Percentiles rank a stretch among this genome's conserved stretches.
These are phyloP conservation scores for Seladonia tumulorum DNA, from an alignment of 2,888 invertebrate genomes.

Conservation along the genomic window DNA sequence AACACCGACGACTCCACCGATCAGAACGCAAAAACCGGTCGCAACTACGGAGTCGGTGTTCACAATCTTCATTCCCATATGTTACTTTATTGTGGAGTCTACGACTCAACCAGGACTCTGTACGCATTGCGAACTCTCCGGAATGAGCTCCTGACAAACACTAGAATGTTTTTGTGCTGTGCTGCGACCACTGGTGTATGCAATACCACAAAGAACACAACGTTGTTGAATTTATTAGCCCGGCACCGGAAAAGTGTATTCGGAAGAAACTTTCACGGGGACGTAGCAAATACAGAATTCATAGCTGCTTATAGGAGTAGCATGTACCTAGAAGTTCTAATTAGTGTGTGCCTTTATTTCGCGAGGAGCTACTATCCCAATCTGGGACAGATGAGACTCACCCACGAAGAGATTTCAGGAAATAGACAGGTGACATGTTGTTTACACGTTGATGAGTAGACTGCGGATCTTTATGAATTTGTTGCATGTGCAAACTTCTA, in stretches of 20 bases:
- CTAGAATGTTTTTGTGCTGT: constrained; percentile 90
- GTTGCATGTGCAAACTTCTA: not conserved
- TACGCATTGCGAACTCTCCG: constrained; percentile 91
- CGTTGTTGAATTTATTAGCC: constrained; percentile 88
- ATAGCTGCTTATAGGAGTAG: constrained; percentile 90
- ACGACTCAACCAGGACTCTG: constrained; percentile 90
- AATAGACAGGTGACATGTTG: constrained; percentile 86
- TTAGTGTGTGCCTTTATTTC: constrained; percentile 91
- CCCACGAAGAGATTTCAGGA: constrained; percentile 89
- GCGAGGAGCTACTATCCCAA: constrained; percentile 92
- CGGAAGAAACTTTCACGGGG: constrained; percentile 88
- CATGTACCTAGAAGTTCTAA: constrained; percentile 92
- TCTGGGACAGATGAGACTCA: constrained; percentile 88
- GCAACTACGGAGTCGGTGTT: constrained; percentile 84
- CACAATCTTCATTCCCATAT: constrained; percentile 94
- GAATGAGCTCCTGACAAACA: constrained; percentile 89
- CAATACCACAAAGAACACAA: constrained; percentile 85
- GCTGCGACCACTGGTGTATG: constrained; percentile 90
- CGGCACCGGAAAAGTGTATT: constrained; percentile 93
- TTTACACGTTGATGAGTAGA: not conserved
- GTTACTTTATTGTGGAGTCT: constrained; percentile 91
- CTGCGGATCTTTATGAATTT: not conserved
- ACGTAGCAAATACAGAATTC: constrained; percentile 87
- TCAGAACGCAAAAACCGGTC: constrained; percentile 75
- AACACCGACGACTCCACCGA: constrained; percentile 76